A percentile compares a stretch with the other conserved stretches of the same genome.
These are phyloP conservation scores for Spea multiplicata DNA, from an alignment of 2,113 vertebrate genomes.

Conservation along the genomic window DNA sequence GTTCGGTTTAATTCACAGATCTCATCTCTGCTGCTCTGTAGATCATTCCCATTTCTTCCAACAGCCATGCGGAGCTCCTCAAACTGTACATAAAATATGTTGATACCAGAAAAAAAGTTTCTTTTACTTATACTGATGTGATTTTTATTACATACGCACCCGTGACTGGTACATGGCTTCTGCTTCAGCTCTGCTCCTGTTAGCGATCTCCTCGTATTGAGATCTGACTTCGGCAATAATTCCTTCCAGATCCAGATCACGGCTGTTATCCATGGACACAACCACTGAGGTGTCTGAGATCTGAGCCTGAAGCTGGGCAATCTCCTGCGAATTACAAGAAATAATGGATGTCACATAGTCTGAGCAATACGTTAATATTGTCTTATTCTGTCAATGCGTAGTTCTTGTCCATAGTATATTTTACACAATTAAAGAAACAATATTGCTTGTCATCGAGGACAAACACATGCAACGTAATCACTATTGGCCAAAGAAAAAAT, in stretches of 20 bases:
- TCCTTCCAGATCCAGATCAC: slow-evolving; percentile 70
- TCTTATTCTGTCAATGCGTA: too few relatives aligned
- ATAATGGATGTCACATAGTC: too few relatives aligned
- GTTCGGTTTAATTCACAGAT: slow-evolving; percentile 81
- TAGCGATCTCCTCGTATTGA: slow-evolving; percentile 75
- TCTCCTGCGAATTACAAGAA: slow-evolving; percentile 58
- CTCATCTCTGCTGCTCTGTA: slow-evolving; percentile 80
- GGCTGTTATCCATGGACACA: slow-evolving; percentile 78
- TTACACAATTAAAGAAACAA: too few relatives aligned
- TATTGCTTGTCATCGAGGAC: too few relatives aligned
- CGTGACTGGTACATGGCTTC: slow-evolving; percentile 75
- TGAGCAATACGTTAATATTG: too few relatives aligned
- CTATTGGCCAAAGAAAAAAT: background rate
- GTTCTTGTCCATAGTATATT: too few relatives aligned
- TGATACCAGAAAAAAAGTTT: background rate
- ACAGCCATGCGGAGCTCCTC: slow-evolving; percentile 71
- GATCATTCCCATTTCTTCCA: slow-evolving; percentile 75
- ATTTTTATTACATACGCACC: slow-evolving; percentile 51
- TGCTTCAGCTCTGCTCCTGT: slow-evolving; percentile 68
- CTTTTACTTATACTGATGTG: background rate
- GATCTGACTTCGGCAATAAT: slow-evolving; percentile 73
- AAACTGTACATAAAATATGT: slow-evolving; percentile 51
- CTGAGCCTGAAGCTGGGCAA: slow-evolving; percentile 72
- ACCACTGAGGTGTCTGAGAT: slow-evolving; percentile 72
- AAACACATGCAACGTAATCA: too few relatives aligned